Base-by-base conservation (phyloP, 2,888 invertebrate genomes). In the Andrena camellia region DNA sequence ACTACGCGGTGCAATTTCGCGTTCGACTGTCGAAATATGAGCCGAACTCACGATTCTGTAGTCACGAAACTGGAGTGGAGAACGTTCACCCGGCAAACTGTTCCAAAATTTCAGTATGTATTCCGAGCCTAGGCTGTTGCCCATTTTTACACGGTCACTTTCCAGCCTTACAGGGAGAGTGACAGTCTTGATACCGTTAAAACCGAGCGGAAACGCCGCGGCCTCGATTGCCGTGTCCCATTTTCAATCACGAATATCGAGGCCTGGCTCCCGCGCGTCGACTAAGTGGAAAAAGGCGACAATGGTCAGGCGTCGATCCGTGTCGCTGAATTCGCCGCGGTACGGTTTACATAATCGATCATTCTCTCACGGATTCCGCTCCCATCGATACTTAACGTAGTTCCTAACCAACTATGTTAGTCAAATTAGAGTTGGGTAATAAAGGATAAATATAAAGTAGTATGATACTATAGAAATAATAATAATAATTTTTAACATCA, bases 141-240 rank as follows among this genome's bases (percentile, higher is more conserved):
- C 2, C 8, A 13, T 20, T 20, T 2, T 6, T 4, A 26, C 23
- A 20, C 35, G 13, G 52, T 35, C 13, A 20, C 10, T 17, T 69
- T 29, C 26, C 76, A 31, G 33, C 33, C 57, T 64, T 59, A 33
- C 72, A 35, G 48, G 57, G 77, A 75, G 52, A 52, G 64, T 54
- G 74, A 77, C 52, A 10, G 50, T 52, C 50, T 62, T 7, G 6
- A 62, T 78, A 62, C 78, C 77, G 78, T 78, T 78, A 78, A 67
- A 42, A 50, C n/a, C 50, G 26, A 62, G 10, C 78, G 52, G 77
- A 76, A 67, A 29, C 52, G 26, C 31, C 33, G 60, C 75, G 50
- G 29, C 60, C 64, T 48, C 59, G 20, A 64, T 66, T 29, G 20
- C 17, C n/a, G 10, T 17, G 59, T 35, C 59, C 66, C 23, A 33